Percentiles rank a stretch among this genome's conserved stretches.
These are phyloP conservation scores for Drosophila repletoides DNA, from an alignment of 1,140 invertebrate species.

Conservation along the genomic window DNA sequence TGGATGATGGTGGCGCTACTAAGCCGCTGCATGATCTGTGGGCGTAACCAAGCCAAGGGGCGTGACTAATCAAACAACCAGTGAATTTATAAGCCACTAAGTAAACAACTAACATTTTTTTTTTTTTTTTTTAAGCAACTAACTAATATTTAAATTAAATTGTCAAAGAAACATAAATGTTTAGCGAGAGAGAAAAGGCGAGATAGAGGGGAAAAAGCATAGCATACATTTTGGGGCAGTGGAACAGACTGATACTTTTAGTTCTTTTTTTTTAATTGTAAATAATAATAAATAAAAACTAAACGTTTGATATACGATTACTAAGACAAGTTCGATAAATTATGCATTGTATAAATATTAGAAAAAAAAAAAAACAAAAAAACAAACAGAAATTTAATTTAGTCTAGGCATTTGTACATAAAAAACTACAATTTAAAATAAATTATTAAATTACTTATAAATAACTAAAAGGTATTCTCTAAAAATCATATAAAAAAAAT, in stretches of 20 bases:
- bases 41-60: slow-evolving; percentile 56
- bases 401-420: slow-evolving; percentile 35
- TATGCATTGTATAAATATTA: slow-evolving; percentile 40
- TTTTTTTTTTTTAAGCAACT: slow-evolving; percentile 38
- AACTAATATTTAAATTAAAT: slow-evolving; percentile 12
- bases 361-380: not conserved
- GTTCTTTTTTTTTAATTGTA: slow-evolving; percentile 42
- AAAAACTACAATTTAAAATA: slow-evolving; percentile 51
- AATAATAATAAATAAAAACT: not conserved
- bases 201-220: slow-evolving; percentile 9
- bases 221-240: slow-evolving; percentile 44
- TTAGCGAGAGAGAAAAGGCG: not conserved
- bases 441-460: slow-evolving; percentile 57
- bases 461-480: no score
- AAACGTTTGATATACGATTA: slow-evolving; percentile 4
- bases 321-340: slow-evolving; percentile 22
- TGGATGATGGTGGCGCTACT: slow-evolving; percentile 53
- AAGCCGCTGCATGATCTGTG: slow-evolving; percentile 63
- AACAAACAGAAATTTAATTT: not conserved
- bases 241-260: slow-evolving; percentile 77
- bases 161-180: not conserved
- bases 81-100: slow-evolving; percentile 70
- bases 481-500: slow-evolving; percentile 7
- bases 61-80: slow-evolving; percentile 59
- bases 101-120: slow-evolving; percentile 18